A percentile compares a stretch with the other conserved stretches of the same genome.
Evolutionary conservation across 2,888 invertebrate species (phyloP).

Genomic region (Scaptomyza cyrtandrae): DNA sequence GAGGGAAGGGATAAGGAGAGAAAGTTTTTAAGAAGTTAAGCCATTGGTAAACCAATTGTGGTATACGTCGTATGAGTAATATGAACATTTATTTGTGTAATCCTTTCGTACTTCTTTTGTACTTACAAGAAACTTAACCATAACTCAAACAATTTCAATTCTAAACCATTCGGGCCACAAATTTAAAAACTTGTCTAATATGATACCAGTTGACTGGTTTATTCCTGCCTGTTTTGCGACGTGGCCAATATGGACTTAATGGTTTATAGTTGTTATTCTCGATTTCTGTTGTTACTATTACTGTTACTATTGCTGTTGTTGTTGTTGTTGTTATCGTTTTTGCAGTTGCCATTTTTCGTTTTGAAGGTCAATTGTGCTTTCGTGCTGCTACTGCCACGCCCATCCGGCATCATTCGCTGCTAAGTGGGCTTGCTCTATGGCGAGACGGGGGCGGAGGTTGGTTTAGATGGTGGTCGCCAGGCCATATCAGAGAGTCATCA

Average conservation of each 20-base stretch:
- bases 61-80: neutral
- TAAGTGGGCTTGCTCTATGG: conserved; percentile 21
- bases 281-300: neutral
- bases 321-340: conserved; percentile 26
- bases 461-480: conserved; percentile 13
- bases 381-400: conserved; percentile 53
- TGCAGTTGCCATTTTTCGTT: conserved; percentile 53
- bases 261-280: conserved; percentile 14
- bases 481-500: conserved; percentile 52
- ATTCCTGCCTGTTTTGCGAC: conserved; percentile 5
- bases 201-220: neutral
- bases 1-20: no score
- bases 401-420: conserved; percentile 31
- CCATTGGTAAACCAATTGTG: neutral
- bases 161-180: conserved; percentile 22
- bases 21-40: neutral
- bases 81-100: neutral
- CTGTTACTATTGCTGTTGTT: no score
- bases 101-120: neutral
- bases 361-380: conserved; percentile 64
- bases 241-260: conserved; percentile 9
- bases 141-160: conserved; percentile 18
- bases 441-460: neutral
- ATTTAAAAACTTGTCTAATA: conserved; percentile 22
- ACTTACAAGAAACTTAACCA: neutral